These are phyloP conservation scores for Schrankia costaestrigalis DNA, from an alignment of 2,888 invertebrate genomes.

Conservation along the genomic window DNA sequence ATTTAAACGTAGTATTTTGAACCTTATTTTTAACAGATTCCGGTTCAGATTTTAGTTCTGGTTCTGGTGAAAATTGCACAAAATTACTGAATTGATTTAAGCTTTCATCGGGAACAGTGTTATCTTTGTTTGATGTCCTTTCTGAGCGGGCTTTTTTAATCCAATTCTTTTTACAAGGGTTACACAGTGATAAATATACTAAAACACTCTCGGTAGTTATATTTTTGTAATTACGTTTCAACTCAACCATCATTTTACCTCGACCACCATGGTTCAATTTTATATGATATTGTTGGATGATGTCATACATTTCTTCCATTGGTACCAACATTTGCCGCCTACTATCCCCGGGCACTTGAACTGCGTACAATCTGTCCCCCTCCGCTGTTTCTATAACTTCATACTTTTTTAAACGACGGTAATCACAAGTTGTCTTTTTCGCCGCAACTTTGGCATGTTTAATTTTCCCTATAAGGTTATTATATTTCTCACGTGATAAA, in stretches of 20 bases:
- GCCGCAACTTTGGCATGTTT: constrained; percentile 36
- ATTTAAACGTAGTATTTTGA: constrained; percentile 16
- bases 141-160: constrained; percentile 16
- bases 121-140: constrained; percentile 4
- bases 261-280: constrained; percentile 51
- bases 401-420: constrained; percentile 46
- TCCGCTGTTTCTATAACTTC: constrained; percentile 39
- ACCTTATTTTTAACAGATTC: constrained; percentile 10
- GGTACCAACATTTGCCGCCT: constrained; percentile 32
- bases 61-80: constrained; percentile 5
- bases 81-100: constrained; percentile 3
- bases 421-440: constrained; percentile 42
- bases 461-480: constrained; percentile 38
- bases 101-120: constrained; percentile 8
- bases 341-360: constrained; percentile 24
- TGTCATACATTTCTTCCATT: constrained; percentile 53
- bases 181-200: constrained; percentile 48
- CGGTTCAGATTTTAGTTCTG: constrained; percentile 10
- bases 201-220: constrained; percentile 47
- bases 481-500: constrained; percentile 41
- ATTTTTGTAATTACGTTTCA: constrained; percentile 51
- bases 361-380: constrained; percentile 42
- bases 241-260: constrained; percentile 41
- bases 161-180: constrained; percentile 40
- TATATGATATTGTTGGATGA: constrained; percentile 45